These are phyloP conservation scores for Oreochromis tanganicae DNA, from an alignment of 2,113 vertebrate genomes.

Conservation along the genomic window DNA sequence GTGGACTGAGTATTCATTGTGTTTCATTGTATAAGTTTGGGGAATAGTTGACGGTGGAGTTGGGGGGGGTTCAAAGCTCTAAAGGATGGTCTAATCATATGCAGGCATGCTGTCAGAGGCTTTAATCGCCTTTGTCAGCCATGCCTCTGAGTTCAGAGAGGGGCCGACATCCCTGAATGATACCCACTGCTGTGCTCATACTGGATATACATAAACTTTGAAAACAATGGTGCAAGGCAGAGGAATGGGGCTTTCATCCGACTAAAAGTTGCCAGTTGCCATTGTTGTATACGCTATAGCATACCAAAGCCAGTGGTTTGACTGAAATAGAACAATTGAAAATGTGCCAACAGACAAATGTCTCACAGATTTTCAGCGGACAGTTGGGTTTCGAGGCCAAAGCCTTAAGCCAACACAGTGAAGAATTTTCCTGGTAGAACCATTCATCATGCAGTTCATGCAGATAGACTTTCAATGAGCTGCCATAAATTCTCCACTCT, in stretches of 20 bases:
- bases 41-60: not conserved
- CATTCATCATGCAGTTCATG: not conserved
- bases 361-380: not conserved
- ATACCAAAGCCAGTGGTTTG: constrained; percentile 1
- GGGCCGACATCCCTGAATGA: constrained; percentile 21
- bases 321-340: constrained; percentile 22
- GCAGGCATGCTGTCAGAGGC: constrained; percentile 42
- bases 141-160: constrained; percentile 53
- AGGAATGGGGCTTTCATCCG: constrained; percentile 35
- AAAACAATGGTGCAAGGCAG: constrained; percentile 36
- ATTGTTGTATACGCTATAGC: not conserved
- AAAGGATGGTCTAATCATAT: constrained; percentile 44
- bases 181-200: constrained; percentile 36
- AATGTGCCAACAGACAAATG: constrained; percentile 18
- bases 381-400: not conserved
- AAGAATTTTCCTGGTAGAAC: not conserved
- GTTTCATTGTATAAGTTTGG: constrained; percentile 4
- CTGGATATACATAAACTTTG: constrained; percentile 34
- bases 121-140: constrained; percentile 58
- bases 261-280: constrained; percentile 17
- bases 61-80: constrained; percentile 3
- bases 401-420: not conserved
- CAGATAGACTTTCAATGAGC: not conserved
- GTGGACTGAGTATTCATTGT: not conserved
- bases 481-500: not conserved